phyloP scores from a whole-genome alignment of 1,140 invertebrate species.

The Thaumetopoea pityocampa region DNA sequence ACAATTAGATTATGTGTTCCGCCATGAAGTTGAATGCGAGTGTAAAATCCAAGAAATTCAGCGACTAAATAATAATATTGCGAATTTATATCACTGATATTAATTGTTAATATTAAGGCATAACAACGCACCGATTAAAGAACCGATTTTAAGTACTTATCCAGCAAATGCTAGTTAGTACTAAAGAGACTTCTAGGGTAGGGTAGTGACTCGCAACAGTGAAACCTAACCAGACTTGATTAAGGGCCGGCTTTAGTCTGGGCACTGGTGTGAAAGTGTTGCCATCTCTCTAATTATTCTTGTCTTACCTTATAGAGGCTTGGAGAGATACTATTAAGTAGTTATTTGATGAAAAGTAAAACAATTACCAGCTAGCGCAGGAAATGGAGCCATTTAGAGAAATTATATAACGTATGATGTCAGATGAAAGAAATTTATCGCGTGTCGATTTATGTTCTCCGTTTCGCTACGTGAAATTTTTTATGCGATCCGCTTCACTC shows the following conservation, averaged over 20 bases:
- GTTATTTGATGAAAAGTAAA: conserved; percentile 28
- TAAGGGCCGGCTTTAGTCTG: conserved; percentile 34
- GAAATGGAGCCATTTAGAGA: neutral
- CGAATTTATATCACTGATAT: neutral
- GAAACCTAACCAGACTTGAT: conserved; percentile 48
- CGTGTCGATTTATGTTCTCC: conserved; percentile 13
- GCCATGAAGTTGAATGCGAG: conserved; percentile 20
- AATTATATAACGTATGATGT: neutral
- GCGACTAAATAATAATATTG: neutral
- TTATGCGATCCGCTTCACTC: conserved; percentile 17
- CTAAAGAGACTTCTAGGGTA: conserved; percentile 8
- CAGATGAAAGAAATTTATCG: conserved; percentile 12
- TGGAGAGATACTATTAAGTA: conserved; percentile 35
- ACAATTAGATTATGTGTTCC: conserved; percentile 26
- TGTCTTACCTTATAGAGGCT: conserved; percentile 36
- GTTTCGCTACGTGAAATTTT: conserved; percentile 19
- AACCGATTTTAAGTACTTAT: neutral
- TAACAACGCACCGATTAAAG: neutral
- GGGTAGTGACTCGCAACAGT: conserved; percentile 53
- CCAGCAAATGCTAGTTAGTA: neutral
- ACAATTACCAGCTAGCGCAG: neutral
- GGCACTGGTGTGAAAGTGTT: conserved; percentile 59
- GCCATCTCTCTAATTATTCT: conserved; percentile 55
- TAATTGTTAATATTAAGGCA: neutral
- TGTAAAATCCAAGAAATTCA: conserved; percentile 11